These are phyloP conservation scores for Pammene fasciana DNA, from an alignment of 2,888 invertebrate species.

Conservation along the genomic window DNA sequence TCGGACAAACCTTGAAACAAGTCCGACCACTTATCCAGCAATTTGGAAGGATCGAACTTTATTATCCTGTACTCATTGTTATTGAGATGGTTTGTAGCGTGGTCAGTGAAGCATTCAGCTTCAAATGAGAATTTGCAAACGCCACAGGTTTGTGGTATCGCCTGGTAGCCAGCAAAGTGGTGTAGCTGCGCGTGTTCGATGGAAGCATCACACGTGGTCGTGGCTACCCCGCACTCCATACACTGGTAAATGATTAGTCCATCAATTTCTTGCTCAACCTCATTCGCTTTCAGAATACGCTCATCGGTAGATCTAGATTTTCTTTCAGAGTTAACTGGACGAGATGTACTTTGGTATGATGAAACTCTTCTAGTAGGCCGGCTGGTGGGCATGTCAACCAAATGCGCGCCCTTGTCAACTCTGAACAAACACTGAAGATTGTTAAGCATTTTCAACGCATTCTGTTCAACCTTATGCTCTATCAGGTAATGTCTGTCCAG, in stretches of 20 bases:
- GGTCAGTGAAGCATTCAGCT: conserved; percentile 8
- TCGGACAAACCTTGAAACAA: conserved; percentile 20
- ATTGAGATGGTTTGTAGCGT: background rate
- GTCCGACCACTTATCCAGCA: conserved; percentile 10
- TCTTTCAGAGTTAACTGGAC: background rate
- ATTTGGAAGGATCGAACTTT: conserved; percentile 17
- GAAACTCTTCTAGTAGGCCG: background rate
- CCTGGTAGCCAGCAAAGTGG: background rate
- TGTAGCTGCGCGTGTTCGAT: conserved; percentile 14
- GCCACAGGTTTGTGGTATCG: background rate
- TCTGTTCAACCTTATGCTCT: conserved; percentile 7
- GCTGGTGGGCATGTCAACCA: conserved; percentile 7
- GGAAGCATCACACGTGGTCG: conserved; percentile 12
- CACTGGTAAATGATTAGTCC: conserved; percentile 14
- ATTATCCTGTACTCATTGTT: conserved; percentile 5
- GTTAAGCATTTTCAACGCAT: conserved; percentile 3
- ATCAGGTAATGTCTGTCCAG: conserved; percentile 2
- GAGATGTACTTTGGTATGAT: background rate
- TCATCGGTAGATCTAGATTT: background rate
- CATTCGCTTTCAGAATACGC: background rate
- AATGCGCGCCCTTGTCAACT: conserved; percentile 13
- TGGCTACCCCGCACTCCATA: background rate
- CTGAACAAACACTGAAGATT: conserved; percentile 14
- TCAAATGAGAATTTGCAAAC: conserved; percentile 10
- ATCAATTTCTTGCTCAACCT: background rate